These are phyloP conservation scores for Pagetopsis macropterus DNA, from an alignment of 2,797 vertebrate species.

Conservation along the genomic window DNA sequence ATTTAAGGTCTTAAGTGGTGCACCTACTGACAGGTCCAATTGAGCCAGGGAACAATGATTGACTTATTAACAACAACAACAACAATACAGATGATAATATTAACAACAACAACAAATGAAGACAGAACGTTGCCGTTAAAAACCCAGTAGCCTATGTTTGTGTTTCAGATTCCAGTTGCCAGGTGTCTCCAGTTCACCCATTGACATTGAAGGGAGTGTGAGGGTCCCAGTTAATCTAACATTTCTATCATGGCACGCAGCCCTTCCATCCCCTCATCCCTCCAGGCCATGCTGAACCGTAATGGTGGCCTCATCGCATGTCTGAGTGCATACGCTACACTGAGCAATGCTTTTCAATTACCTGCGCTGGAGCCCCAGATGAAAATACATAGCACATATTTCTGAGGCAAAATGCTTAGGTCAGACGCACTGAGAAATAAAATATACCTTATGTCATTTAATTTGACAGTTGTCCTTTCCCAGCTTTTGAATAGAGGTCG, in stretches of 20 bases:
- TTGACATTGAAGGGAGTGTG: slow-evolving; percentile 73
- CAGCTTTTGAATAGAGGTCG: slow-evolving; percentile 74
- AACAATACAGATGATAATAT: slow-evolving; percentile 1
- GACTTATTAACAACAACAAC: background rate
- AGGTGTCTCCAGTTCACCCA: slow-evolving; percentile 57
- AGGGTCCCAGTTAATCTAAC: slow-evolving; percentile 76
- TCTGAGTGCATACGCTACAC: slow-evolving; percentile 83
- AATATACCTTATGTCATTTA: slow-evolving; percentile 83
- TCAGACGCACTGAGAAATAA: slow-evolving; percentile 80
- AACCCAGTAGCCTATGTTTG: background rate
- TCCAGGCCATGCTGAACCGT: slow-evolving; percentile 77
- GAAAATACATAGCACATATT: slow-evolving; percentile 78
- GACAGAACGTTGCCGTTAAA: background rate
- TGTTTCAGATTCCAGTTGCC: slow-evolving; percentile 22
- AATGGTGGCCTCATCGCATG: slow-evolving; percentile 82
- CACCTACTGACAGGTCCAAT: background rate
- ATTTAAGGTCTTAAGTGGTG: slow-evolving; percentile 38
- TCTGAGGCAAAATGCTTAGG: slow-evolving; percentile 81
- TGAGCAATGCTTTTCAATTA: slow-evolving; percentile 88
- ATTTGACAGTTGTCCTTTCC: slow-evolving; percentile 84
- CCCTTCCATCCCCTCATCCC: slow-evolving; percentile 64
- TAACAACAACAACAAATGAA: background rate
- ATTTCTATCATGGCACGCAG: slow-evolving; percentile 74
- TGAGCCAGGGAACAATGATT: slow-evolving; percentile 4
- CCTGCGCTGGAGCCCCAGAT: slow-evolving; percentile 65